These are phyloP conservation scores for Arctia plantaginis DNA, from an alignment of 2,888 invertebrate genomes.

Conservation along the genomic window DNA sequence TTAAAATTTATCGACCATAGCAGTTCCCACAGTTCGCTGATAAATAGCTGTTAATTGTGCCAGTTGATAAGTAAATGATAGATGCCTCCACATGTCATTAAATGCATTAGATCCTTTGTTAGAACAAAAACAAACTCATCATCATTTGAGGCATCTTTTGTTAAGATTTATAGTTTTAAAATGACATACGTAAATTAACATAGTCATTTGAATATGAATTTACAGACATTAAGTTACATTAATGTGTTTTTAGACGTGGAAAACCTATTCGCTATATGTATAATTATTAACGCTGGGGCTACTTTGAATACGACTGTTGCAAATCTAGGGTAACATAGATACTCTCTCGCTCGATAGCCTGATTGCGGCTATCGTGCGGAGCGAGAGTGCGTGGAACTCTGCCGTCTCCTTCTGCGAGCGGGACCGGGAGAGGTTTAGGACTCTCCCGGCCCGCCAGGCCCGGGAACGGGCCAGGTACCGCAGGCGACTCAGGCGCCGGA, in stretches of 20 bases:
- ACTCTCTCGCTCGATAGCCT: too few species aligned
- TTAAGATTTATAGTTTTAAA: background rate
- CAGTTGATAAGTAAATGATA: constrained; percentile 22
- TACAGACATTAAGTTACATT: background rate
- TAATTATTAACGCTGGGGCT: background rate
- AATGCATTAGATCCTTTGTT: constrained; percentile 5
- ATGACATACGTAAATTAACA: background rate
- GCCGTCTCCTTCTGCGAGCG: too few species aligned
- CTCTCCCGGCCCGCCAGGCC: too few species aligned
- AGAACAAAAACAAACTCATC: constrained; percentile 11
- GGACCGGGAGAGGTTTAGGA: too few species aligned
- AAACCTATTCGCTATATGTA: background rate
- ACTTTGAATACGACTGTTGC: background rate
- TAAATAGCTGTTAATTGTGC: constrained; percentile 14
- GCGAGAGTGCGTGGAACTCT: too few species aligned
- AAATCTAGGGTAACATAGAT: too few species aligned
- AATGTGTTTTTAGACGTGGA: background rate
- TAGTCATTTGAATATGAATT: background rate
- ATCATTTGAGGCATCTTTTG: background rate
- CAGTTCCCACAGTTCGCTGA: constrained; percentile 15
- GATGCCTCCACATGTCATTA: background rate
- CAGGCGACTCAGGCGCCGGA: too few species aligned
- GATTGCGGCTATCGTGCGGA: too few species aligned
- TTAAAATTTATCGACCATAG: constrained; percentile 2
- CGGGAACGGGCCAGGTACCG: too few species aligned